Conservation (phyloP, 2,888 invertebrate genomes). For the Eristalis arbustorum region DNA sequence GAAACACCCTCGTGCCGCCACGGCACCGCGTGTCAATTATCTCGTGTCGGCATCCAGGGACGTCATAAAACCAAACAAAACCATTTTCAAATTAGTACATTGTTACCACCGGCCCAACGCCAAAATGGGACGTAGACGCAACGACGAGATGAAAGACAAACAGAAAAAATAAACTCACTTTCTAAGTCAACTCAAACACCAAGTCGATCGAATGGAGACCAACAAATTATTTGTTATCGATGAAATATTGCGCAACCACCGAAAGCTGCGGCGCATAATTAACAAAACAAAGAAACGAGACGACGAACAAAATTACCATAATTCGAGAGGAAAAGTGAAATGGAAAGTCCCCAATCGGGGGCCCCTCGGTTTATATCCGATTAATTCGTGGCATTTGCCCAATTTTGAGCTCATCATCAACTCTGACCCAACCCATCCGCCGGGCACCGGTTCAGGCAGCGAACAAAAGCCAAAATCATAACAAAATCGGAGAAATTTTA, state of each 20-base stretch:
- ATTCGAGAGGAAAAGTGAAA: constrained; percentile 37
- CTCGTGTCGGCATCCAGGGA: not conserved
- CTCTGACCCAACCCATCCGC: not conserved
- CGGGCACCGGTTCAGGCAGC: no score
- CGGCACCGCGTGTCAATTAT: not conserved
- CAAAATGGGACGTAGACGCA: not conserved
- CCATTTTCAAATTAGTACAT: not conserved
- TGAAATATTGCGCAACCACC: constrained; percentile 34
- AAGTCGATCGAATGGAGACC: not conserved
- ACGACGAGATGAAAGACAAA: not conserved
- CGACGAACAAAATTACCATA: constrained; percentile 44
- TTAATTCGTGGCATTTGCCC: constrained; percentile 46
- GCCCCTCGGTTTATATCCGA: constrained; percentile 4
- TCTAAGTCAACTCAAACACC: constrained; percentile 34
- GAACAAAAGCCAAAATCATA: not conserved
- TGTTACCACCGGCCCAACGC: not conserved
- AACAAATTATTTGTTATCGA: constrained; percentile 11
- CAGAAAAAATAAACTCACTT: constrained; percentile 41
- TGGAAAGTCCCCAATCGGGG: constrained; percentile 17
- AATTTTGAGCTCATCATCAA: not conserved
- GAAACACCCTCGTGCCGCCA: not conserved
- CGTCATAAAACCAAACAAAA: not conserved
- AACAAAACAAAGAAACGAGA: constrained; percentile 6
- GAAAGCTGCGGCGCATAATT: constrained; percentile 21
- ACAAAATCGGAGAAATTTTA: constrained; percentile 30